Base-by-base conservation (phyloP, 2,888 invertebrate genomes). In the Zhuqinia jingwanae region DNA sequence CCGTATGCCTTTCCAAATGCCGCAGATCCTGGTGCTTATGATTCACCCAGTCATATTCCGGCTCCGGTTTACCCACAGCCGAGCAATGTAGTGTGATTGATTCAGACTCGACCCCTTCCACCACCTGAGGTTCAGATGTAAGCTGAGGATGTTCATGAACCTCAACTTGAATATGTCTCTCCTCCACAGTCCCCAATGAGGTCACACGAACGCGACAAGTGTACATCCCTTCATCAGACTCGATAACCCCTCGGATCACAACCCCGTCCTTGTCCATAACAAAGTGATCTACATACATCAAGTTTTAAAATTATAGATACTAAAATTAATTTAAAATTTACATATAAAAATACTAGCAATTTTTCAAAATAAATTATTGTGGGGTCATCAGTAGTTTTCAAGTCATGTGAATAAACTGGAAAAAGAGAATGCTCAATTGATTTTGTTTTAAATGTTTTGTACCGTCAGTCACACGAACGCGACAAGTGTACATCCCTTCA, bases 151-250 rank as follows among this genome's bases (percentile, higher is more conserved):
- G 89, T 30, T 90, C 91, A 65, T 90, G 90, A 42, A 91, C 91
- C 90, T 90, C 96, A 11, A 97, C 95, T 92, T 95, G 95, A 89
- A 97, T 97, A 91, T 95, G 94, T 87, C 95, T 94, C 90, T 95
- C 95, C 77, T 95, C 94, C 5, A 96, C 94, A 92, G 96, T 95
- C 56, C 97, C 97, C 53, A 97, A 96, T 89, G 94, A 94, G 20
- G 95, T 94, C 0, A 97, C 97, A 56, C 96, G 95, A n/a, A 97
- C 97, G 65, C 96, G 94, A 92, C 97, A 97, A 3, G 95, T 96
- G 92, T 97, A 97, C 11, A 95, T 94, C 0, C 97, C 97, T 92
- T 97, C 97, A 91, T 98, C 97, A 17, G 95, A 94, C 92, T 96
- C 96, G 90, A 95, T 94, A 0, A 97, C 95, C 90, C 95, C 95